These are phyloP conservation scores for Dolichallabes microphthalmus DNA, from an alignment of 2,113 vertebrate species.

Conservation along the genomic window DNA sequence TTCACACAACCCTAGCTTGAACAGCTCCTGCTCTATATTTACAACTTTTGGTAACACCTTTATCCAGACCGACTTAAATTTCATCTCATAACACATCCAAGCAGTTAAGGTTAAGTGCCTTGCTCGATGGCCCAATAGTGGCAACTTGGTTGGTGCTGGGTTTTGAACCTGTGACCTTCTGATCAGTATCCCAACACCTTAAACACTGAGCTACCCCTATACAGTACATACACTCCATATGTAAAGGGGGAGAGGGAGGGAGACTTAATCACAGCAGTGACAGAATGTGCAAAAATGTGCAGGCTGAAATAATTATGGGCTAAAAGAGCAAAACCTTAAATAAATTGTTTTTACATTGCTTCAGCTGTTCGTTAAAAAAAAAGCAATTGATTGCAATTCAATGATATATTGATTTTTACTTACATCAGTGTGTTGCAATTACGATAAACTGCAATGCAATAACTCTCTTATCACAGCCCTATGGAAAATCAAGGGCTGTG, in stretches of 20 bases:
- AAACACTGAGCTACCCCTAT: too few relatives aligned
- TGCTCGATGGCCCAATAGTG: too few relatives aligned
- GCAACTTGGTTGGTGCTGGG: too few relatives aligned
- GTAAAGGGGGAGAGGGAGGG: too few relatives aligned
- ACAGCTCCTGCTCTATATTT: background rate
- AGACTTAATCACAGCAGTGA: background rate
- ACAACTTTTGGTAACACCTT: too few relatives aligned
- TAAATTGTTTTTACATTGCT: background rate
- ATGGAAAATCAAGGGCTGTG: too few relatives aligned
- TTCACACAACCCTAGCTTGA: background rate
- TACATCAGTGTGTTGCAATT: background rate
- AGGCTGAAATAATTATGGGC: background rate
- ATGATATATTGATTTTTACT: background rate
- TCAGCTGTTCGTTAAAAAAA: background rate
- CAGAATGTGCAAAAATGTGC: background rate
- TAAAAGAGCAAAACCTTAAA: background rate
- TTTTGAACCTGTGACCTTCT: too few relatives aligned
- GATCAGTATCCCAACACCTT: too few relatives aligned
- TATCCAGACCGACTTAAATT: too few relatives aligned
- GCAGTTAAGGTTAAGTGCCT: too few relatives aligned
- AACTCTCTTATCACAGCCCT: background rate
- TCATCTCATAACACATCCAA: too few relatives aligned
- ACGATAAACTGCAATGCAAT: background rate
- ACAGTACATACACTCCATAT: too few relatives aligned
- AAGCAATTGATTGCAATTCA: background rate